Conservation (phyloP, 2,113 vertebrate species). For the Noctilio leporinus region DNA sequence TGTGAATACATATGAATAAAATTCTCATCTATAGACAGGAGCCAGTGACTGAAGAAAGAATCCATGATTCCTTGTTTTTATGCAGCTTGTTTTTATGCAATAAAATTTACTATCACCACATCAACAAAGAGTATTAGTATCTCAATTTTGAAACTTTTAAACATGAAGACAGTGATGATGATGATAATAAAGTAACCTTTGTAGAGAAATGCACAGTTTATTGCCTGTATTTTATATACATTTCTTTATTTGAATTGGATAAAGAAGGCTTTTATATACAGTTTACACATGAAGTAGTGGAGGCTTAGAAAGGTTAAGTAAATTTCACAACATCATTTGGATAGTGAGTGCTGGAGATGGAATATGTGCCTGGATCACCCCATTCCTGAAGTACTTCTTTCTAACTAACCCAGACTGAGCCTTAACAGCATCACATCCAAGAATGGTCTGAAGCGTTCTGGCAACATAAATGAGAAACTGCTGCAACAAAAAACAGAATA, state of each 20-base stretch:
- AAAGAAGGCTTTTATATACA: not conserved
- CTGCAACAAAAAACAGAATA: conserved; percentile 34
- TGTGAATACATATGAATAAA: conserved; percentile 54
- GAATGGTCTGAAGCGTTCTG: not conserved
- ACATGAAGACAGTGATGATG: not conserved
- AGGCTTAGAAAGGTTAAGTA: not conserved
- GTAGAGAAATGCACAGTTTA: not conserved
- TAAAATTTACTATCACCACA: not conserved
- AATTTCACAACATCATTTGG: not conserved
- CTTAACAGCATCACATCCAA: not conserved
- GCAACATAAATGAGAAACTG: conserved; percentile 22
- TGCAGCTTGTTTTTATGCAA: not conserved
- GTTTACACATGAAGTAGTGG: not conserved
- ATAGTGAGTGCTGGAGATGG: not conserved
- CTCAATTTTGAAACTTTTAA: conserved; percentile 15
- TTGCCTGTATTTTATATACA: not conserved
- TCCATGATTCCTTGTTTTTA: not conserved
- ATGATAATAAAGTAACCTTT: not conserved
- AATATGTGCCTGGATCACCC: not conserved
- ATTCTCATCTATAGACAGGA: conserved; percentile 1
- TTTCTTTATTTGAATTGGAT: not conserved
- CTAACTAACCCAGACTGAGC: not conserved
- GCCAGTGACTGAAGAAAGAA: conserved; percentile 29
- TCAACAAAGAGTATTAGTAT: not conserved
- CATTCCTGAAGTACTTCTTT: not conserved